Base-by-base conservation (phyloP, 2,113 vertebrate genomes). In the Gasterosteus nipponicus region DNA sequence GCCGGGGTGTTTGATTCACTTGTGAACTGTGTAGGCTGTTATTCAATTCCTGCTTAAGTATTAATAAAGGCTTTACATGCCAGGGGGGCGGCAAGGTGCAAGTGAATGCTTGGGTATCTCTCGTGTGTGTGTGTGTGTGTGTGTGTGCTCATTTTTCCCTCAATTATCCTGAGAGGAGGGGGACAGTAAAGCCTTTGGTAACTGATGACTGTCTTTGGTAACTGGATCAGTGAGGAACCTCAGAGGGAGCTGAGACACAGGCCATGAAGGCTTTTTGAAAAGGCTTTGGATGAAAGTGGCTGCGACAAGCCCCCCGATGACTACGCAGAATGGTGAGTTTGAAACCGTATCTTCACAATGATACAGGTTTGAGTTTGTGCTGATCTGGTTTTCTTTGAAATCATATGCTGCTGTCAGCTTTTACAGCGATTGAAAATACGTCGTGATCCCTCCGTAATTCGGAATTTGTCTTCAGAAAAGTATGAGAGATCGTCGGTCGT, bases 1-100 rank as follows among this genome's bases (percentile, higher is more conserved):
- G 19, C 39, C 19, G 58, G 82, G 89, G 84, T 83, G 88, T 90
- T 91, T 91, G 84, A 92, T 89, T 86, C 87, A 86, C 89, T 84
- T 82, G 82, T 88, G 87, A 90, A 85, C 86, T 81, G 73, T 82
- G 85, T 77, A 67, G 86, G 78, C 75, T 41, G 90, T 88, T 87
- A 92, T 93, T 87, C 88, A 92, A 93, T 89, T 92, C 90, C 93
- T 93, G 87, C 71, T 94, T 88, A 94, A 93, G 89, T 94, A 94
- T 94, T 94, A 87, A 94, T 94, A 90, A 89, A 84, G 89, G 86
- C 77, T 88, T 90, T 83, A 87, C 84, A 80, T 69, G 39, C 79
- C 82, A 69, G 53, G 77, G 89, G 91, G 89, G 90, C 83, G 19
- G 70, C 49, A 56, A 78, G 82, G 82, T 85, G 78, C 86, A 86